These are phyloP conservation scores for Pitangus sulphuratus DNA, from an alignment of 2,797 vertebrate genomes.

Conservation along the genomic window DNA sequence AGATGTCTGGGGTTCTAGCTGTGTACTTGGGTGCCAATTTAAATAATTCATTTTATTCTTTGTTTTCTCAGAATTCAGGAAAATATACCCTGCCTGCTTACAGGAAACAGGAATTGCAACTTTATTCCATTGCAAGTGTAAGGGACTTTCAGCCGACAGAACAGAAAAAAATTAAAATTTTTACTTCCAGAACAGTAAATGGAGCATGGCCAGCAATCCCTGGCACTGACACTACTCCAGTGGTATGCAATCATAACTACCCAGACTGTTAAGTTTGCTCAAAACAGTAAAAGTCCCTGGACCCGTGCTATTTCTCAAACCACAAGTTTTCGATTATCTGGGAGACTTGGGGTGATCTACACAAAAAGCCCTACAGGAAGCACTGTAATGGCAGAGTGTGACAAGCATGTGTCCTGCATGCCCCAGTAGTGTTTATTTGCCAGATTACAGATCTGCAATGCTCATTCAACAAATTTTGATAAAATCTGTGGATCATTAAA, in stretches of 20 bases:
- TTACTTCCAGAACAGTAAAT: not conserved
- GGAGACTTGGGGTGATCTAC: not conserved
- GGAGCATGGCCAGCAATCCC: not conserved
- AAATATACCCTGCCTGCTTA: not conserved
- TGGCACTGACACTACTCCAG: not conserved
- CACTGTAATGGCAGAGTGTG: not conserved
- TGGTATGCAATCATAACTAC: not conserved
- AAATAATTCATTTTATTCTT: not conserved
- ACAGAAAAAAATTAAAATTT: not conserved
- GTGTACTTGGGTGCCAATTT: not conserved
- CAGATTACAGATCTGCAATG: not conserved
- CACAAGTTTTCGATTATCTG: not conserved
- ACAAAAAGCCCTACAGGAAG: not conserved
- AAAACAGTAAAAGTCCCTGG: not conserved
- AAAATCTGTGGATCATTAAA: not conserved
- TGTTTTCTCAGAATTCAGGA: not conserved
- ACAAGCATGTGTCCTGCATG: rapidly evolving
- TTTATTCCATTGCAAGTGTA: not conserved
- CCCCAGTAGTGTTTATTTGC: not conserved
- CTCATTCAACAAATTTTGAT: not conserved
- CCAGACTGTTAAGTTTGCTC: rapidly evolving
- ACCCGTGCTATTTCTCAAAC: not conserved
- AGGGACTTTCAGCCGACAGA: not conserved
- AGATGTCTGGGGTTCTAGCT: not conserved
- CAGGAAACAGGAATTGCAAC: not conserved